Percentiles rank a stretch among this genome's conserved stretches.
These are phyloP conservation scores for Halcyon smyrnensis DNA, from an alignment of 2,797 vertebrate genomes.

Conservation along the genomic window DNA sequence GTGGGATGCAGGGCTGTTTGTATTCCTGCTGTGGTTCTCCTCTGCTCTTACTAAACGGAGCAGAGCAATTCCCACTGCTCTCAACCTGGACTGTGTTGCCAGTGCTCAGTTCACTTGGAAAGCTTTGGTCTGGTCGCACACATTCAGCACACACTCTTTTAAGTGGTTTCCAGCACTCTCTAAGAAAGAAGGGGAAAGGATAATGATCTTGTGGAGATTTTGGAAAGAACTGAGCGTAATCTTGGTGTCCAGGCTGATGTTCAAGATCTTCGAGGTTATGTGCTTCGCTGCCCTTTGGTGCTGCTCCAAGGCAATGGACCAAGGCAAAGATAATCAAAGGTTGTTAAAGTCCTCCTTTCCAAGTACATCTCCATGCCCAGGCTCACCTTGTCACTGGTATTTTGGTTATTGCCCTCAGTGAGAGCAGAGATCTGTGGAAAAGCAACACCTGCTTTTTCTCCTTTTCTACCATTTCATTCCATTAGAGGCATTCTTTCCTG, in stretches of 20 bases:
- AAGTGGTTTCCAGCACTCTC: conserved; percentile 44
- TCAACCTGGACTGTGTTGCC: conserved; percentile 3
- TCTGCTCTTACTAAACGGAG: conserved; percentile 33
- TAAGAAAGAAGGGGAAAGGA: neutral
- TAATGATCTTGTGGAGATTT: conserved; percentile 11
- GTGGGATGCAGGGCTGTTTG: neutral
- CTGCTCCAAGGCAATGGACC: neutral
- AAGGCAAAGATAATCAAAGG: neutral
- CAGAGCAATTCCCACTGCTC: conserved; percentile 46
- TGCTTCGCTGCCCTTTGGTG: neutral
- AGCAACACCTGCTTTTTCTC: neutral
- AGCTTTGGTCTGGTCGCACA: neutral
- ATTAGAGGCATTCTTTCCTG: conserved; percentile 44
- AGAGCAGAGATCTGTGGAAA: neutral
- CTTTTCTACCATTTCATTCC: neutral
- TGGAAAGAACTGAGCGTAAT: neutral
- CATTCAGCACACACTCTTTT: neutral
- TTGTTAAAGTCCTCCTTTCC: neutral
- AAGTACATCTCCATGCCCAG: neutral
- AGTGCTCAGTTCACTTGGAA: conserved; percentile 36
- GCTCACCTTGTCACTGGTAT: neutral
- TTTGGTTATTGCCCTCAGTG: neutral
- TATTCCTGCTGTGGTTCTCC: neutral
- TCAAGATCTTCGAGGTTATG: neutral
- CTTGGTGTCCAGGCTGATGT: conserved; percentile 20